These are phyloP conservation scores for Ceratotherium simum DNA, from an alignment of 2,113 vertebrate genomes.

Conservation along the genomic window DNA sequence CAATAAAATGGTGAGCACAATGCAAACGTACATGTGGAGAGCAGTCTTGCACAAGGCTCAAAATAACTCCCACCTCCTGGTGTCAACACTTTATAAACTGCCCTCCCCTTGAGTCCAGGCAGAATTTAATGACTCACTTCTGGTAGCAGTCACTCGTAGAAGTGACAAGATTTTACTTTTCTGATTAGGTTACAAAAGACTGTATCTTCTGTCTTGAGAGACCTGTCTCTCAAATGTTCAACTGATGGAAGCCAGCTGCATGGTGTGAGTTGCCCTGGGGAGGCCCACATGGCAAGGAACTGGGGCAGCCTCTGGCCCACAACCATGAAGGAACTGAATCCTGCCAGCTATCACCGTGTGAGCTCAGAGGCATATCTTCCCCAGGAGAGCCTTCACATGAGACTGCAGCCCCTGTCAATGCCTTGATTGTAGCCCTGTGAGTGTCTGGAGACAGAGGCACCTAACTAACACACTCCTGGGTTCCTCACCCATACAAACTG, in stretches of 20 bases:
- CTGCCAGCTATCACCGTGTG: rapidly evolving
- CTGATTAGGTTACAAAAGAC: background rate
- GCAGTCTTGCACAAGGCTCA: background rate
- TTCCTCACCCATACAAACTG: background rate
- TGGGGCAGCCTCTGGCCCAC: too few relatives aligned
- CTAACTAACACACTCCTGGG: background rate
- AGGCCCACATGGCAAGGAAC: background rate
- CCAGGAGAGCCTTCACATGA: background rate
- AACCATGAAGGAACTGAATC: rapidly evolving
- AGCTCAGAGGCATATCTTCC: background rate
- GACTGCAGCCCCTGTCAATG: background rate
- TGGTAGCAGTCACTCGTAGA: background rate
- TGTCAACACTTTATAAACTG: background rate
- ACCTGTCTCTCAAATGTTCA: background rate
- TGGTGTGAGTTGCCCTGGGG: rapidly evolving
- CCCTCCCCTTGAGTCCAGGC: background rate
- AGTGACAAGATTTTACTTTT: background rate
- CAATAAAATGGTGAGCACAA: background rate
- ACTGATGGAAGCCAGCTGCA: rapidly evolving
- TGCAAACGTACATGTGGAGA: too few relatives aligned
- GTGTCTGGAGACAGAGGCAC: background rate
- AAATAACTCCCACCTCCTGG: too few relatives aligned
- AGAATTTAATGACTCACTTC: background rate
- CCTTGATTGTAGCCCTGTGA: background rate
- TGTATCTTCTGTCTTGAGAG: background rate